A percentile compares a stretch with the other conserved stretches of the same genome.
Conservation (phyloP, 2,888 invertebrate genomes). For the Agrochola circellaris region DNA sequence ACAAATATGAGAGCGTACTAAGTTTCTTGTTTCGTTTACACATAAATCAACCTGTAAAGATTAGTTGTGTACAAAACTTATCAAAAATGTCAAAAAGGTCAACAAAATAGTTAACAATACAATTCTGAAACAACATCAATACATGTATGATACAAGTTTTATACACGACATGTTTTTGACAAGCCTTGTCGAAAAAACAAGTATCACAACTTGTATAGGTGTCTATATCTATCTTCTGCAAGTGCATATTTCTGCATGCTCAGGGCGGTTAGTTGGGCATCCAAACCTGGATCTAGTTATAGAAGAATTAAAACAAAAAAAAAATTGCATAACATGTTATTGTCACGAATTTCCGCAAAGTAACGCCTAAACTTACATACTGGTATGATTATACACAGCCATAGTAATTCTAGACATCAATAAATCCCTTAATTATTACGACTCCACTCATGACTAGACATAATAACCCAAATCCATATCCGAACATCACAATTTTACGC, state of each 20-base stretch:
- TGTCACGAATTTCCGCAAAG: not conserved
- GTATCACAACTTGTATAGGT: too few species aligned
- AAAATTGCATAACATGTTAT: not conserved
- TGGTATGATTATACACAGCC: too few species aligned
- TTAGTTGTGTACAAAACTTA: not conserved
- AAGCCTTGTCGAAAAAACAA: too few species aligned
- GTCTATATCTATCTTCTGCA: too few species aligned
- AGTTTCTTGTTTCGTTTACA: not conserved
- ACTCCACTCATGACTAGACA: slow-evolving; percentile 11
- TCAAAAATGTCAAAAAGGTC: too few species aligned
- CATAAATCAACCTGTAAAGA: not conserved
- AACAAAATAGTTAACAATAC: too few species aligned
- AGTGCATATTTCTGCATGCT: too few species aligned
- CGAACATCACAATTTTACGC: slow-evolving; percentile 21
- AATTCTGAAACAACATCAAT: not conserved
- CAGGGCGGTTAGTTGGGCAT: too few species aligned
- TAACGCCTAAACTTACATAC: not conserved
- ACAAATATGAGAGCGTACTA: too few species aligned
- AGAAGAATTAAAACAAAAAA: too few species aligned
- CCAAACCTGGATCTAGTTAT: too few species aligned
- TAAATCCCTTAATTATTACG: slow-evolving; percentile 6
- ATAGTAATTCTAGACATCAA: not conserved
- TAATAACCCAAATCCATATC: slow-evolving; percentile 6
- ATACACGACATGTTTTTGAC: not conserved
- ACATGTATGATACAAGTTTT: not conserved